A percentile compares a stretch with the other conserved stretches of the same genome.
phyloP scores from a whole-genome alignment of 2,797 vertebrate genomes.

The Coilia nasus region DNA sequence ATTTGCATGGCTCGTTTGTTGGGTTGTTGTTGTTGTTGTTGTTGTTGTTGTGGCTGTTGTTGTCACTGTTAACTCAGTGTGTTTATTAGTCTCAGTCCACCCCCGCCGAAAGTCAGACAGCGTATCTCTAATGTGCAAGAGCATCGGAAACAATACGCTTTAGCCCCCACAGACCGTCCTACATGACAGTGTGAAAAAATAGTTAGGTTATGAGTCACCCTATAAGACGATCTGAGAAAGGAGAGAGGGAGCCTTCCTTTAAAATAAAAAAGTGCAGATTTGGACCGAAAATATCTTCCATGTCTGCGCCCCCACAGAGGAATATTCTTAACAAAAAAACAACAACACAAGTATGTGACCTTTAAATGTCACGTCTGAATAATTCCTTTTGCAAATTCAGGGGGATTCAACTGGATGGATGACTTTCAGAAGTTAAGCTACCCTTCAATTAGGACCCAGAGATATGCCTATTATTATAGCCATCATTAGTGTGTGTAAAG shows the following conservation, averaged over 20 bases:
- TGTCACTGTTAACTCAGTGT: neutral
- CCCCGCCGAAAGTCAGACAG: neutral
- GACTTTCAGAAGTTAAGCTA: neutral
- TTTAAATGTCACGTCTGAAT: constrained; percentile 12
- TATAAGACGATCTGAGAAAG: neutral
- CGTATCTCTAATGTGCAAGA: neutral
- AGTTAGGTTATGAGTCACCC: constrained; percentile 13
- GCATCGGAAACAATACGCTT: neutral
- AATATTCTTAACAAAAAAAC: neutral
- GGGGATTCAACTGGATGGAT: neutral
- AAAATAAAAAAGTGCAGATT: neutral
- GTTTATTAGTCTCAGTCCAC: constrained; percentile 5
- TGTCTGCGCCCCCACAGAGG: neutral
- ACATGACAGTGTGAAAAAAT: constrained; percentile 14
- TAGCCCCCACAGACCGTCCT: neutral
- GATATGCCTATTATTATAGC: neutral
- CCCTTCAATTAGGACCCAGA: neutral
- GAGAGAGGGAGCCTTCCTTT: neutral
- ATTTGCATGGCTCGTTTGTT: neutral
- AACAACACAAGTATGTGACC: neutral
- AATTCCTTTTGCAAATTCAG: neutral
- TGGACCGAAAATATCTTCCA: constrained; percentile 9
- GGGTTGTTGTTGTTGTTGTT: neutral
- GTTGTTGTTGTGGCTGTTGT: neutral
- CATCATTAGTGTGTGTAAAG: neutral